Evolutionary conservation across 2,113 vertebrate species (phyloP).

Genomic region (Leptobrachium leishanense): DNA sequence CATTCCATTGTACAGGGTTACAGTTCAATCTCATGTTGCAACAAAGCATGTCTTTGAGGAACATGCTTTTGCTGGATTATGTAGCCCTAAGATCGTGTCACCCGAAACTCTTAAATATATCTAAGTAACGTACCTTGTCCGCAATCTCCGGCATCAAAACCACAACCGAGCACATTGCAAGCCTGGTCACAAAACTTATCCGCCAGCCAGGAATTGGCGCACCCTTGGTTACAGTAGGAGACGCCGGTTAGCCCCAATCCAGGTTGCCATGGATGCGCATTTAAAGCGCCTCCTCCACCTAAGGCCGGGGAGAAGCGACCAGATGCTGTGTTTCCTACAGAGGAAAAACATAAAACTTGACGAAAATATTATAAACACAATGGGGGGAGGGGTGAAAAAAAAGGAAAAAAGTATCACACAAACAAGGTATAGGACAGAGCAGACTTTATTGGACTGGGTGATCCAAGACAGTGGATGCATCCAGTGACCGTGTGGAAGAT

Average conservation of each 20-base stretch:
- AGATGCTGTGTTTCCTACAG: constrained; percentile 71
- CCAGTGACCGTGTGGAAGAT: too few relatives aligned
- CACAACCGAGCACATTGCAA: constrained; percentile 90
- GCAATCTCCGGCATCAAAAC: constrained; percentile 95
- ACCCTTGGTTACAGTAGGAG: constrained; percentile 94
- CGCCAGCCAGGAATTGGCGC: constrained; percentile 96
- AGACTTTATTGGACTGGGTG: too few relatives aligned
- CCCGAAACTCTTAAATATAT: not conserved
- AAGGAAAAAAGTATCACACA: too few relatives aligned
- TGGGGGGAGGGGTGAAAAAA: too few relatives aligned
- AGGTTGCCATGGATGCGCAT: constrained; percentile 86
- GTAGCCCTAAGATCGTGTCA: not conserved
- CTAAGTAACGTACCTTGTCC: constrained; percentile 76
- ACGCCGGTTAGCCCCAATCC: constrained; percentile 77
- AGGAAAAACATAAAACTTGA: not conserved
- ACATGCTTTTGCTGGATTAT: not conserved
- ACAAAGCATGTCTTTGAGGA: not conserved
- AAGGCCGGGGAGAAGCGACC: constrained; percentile 76
- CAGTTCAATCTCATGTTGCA: not conserved
- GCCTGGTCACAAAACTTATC: constrained; percentile 98
- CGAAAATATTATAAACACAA: not conserved
- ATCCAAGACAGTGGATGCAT: too few relatives aligned
- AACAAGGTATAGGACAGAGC: too few relatives aligned
- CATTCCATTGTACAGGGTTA: not conserved
- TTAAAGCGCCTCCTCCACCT: constrained; percentile 65